These are phyloP conservation scores for Latrodectus elegans DNA, from an alignment of 2,888 invertebrate species.

Conservation along the genomic window DNA sequence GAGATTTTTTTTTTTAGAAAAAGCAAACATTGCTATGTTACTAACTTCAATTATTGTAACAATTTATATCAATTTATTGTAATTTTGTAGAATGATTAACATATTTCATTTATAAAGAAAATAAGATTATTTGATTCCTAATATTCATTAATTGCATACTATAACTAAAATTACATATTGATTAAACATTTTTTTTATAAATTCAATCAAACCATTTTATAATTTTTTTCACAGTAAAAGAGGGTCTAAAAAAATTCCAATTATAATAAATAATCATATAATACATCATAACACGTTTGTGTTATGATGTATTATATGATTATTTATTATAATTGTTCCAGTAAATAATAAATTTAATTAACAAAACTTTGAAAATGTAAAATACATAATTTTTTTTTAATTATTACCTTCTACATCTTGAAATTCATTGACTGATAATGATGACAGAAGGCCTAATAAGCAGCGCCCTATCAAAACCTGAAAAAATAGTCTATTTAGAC, in stretches of 20 bases:
- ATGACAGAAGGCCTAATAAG: constrained; percentile 85
- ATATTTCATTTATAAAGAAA: too few relatives aligned
- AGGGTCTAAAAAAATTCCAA: background rate
- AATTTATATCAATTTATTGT: too few relatives aligned
- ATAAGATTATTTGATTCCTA: too few relatives aligned
- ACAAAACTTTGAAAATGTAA: background rate
- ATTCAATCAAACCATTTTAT: constrained; percentile 42
- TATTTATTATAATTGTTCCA: background rate
- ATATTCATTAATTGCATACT: too few relatives aligned
- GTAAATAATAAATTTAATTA: background rate
- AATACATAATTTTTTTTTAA: background rate
- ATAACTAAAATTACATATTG: too few relatives aligned
- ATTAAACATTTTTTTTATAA: constrained; percentile 74
- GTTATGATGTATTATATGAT: background rate
- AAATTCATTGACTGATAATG: constrained; percentile 88
- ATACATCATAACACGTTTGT: background rate
- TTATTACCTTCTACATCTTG: constrained; percentile 87
- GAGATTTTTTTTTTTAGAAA: too few relatives aligned
- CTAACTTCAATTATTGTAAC: too few relatives aligned
- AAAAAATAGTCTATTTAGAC: constrained; percentile 56
- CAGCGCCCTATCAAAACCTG: constrained; percentile 86
- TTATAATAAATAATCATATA: background rate
- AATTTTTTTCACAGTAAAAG: background rate
- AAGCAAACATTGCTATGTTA: too few relatives aligned
- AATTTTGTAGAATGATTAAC: too few relatives aligned